Conservation (phyloP, 2,113 vertebrate species). For the Brachirus orientalis region DNA sequence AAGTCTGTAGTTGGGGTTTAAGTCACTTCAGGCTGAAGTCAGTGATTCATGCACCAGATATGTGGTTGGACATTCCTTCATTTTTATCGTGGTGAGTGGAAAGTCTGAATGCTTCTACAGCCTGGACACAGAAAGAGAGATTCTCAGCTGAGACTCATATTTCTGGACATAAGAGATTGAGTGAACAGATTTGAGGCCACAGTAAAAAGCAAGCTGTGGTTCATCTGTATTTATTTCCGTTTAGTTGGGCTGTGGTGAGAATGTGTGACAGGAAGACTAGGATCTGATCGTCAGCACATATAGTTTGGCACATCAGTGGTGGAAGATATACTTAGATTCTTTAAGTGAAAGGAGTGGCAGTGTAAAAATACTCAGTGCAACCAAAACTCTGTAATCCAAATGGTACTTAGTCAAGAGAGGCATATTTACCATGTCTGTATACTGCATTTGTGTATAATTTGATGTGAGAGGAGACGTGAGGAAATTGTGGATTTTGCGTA, state of each 20-base stretch:
- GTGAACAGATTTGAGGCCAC: background rate
- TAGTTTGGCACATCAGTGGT: background rate
- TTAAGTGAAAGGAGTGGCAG: background rate
- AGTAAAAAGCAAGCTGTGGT: too few species aligned
- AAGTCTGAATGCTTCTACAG: background rate
- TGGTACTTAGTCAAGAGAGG: too few species aligned
- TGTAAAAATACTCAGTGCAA: too few species aligned
- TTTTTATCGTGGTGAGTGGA: background rate
- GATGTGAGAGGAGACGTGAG: too few species aligned
- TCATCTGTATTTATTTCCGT: too few species aligned
- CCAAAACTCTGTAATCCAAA: too few species aligned
- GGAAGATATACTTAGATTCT: background rate
- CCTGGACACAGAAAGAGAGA: background rate
- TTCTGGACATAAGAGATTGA: conserved; percentile 1
- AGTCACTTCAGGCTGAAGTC: conserved; percentile 7
- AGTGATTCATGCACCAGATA: conserved; percentile 13
- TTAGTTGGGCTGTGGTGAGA: background rate
- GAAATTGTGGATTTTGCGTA: too few species aligned
- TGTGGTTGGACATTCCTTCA: background rate
- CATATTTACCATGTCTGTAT: too few species aligned
- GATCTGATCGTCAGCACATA: background rate
- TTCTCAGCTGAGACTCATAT: background rate
- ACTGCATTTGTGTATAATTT: too few species aligned
- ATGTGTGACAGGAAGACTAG: background rate
- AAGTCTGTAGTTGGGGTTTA: conserved; percentile 3